Evolutionary conservation across 1,140 invertebrate species (phyloP).

Genomic region (Trichomalopsis sarcophagae): DNA sequence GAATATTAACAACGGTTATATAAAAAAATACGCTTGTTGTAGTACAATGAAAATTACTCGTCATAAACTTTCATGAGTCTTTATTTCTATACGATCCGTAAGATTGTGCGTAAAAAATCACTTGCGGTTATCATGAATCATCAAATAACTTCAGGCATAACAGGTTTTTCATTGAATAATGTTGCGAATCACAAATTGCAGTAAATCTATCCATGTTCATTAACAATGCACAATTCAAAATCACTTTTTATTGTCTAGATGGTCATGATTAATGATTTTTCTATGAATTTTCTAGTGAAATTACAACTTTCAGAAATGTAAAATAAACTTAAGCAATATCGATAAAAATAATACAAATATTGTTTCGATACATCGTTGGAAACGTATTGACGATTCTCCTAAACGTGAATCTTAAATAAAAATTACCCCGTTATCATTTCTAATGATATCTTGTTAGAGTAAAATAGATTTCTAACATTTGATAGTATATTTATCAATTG

Average conservation of each 20-base stretch:
- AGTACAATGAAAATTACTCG: background rate
- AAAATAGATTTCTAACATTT: background rate
- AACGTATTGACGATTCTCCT: background rate
- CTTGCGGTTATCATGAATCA: background rate
- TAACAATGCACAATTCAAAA: constrained; percentile 54
- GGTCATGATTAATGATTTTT: background rate
- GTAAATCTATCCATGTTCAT: constrained; percentile 1
- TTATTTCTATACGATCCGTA: background rate
- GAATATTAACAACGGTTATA: constrained; percentile 66
- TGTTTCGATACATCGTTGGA: background rate
- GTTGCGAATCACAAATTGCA: constrained; percentile 28
- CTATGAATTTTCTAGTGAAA: background rate
- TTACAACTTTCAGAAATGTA: background rate
- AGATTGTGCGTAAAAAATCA: constrained; percentile 40
- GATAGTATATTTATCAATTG: background rate
- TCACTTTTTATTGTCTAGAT: constrained; percentile 43
- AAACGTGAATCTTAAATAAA: background rate
- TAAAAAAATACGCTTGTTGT: constrained; percentile 68
- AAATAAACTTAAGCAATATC: background rate
- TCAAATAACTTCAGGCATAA: constrained; percentile 12
- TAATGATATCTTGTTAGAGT: background rate
- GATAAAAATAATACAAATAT: constrained; percentile 9
- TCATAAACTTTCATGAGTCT: background rate
- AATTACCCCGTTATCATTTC: background rate
- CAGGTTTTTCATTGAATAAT: constrained; percentile 25